Conservation (phyloP, 1,140 invertebrate species). For the Plectrocnemia conspersa region DNA sequence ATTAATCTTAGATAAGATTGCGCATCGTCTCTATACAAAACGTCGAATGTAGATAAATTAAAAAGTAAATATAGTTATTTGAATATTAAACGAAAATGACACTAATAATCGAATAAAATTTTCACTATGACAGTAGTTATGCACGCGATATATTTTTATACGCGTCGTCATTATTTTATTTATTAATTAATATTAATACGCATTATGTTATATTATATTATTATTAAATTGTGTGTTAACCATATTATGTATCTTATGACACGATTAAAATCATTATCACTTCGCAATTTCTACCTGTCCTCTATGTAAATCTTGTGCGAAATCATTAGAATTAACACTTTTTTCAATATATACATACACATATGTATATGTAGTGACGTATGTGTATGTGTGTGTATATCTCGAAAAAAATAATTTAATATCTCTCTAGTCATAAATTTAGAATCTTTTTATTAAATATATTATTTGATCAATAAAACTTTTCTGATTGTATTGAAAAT, state of each 20-base stretch:
- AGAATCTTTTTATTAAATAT: neutral
- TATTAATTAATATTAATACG: conserved; percentile 9
- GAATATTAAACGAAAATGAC: no score
- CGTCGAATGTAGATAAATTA: no score
- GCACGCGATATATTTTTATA: conserved; percentile 13
- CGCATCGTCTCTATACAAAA: no score
- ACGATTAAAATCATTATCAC: no score
- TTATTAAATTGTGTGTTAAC: neutral
- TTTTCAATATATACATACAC: conserved; percentile 1
- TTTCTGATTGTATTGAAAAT: neutral
- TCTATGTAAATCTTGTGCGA: conserved; percentile 11
- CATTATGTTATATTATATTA: neutral
- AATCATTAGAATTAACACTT: no score
- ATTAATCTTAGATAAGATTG: no score
- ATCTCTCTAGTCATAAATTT: conserved; percentile 16
- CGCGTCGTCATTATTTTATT: conserved; percentile 10
- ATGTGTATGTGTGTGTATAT: no score
- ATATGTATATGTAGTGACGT: no score
- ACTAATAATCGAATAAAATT: neutral
- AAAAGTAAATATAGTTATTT: no score
- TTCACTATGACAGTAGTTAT: neutral
- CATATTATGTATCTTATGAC: no score
- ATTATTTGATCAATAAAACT: neutral
- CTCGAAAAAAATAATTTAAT: conserved; percentile 16
- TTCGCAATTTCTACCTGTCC: conserved; percentile 2